Conservation (phyloP, 1,140 invertebrate species). For the Brachystomella parvula region DNA sequence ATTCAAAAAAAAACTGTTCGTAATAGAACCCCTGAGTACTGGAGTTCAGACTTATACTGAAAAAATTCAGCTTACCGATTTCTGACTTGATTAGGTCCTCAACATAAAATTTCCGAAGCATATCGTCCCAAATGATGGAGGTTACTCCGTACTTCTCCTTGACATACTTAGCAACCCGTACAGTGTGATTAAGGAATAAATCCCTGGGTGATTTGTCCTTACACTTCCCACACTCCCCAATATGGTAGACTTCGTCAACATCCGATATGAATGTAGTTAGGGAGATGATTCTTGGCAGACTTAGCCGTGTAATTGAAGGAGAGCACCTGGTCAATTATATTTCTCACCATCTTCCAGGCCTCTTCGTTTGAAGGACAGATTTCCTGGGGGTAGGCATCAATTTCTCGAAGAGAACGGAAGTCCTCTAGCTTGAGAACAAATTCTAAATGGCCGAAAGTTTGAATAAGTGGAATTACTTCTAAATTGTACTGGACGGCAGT, state of each 20-base stretch:
- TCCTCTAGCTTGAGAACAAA: conserved; percentile 51
- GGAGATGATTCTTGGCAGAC: conserved; percentile 35
- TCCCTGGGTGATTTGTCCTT: conserved; percentile 42
- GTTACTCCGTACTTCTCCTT: conserved; percentile 55
- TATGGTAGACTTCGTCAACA: conserved; percentile 66
- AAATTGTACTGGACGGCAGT: conserved; percentile 37
- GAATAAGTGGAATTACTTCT: conserved; percentile 50
- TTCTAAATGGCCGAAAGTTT: conserved; percentile 54
- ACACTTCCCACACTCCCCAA: conserved; percentile 47
- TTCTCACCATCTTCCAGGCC: conserved; percentile 46
- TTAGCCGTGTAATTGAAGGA: not conserved
- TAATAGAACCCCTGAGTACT: too few relatives aligned
- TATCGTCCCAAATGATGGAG: conserved; percentile 58
- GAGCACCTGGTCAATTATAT: conserved; percentile 49
- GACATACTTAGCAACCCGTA: conserved; percentile 56
- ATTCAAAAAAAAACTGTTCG: too few relatives aligned
- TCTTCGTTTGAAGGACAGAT: conserved; percentile 45
- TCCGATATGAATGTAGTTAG: conserved; percentile 68
- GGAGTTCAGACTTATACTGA: too few relatives aligned
- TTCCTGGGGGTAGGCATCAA: conserved; percentile 46
- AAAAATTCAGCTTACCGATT: conserved; percentile 21
- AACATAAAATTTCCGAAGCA: conserved; percentile 29
- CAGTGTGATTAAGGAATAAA: conserved; percentile 49
- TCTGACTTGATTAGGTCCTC: conserved; percentile 21
- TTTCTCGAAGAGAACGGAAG: conserved; percentile 50